Conservation (phyloP, 2,113 vertebrate genomes). For the Manacus vitellinus region DNA sequence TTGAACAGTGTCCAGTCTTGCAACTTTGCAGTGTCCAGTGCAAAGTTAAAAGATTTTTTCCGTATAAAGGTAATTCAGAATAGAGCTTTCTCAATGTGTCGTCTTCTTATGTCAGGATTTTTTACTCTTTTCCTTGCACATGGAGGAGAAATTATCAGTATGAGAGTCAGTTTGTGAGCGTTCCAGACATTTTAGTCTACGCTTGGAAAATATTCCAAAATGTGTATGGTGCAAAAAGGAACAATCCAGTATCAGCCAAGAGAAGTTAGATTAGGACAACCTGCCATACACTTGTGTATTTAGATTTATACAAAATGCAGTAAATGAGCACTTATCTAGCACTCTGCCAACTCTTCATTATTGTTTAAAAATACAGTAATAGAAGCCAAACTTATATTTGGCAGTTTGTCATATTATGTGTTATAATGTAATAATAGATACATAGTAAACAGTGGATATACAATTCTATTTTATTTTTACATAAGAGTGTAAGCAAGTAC, state of each 20-base stretch:
- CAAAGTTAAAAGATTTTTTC: not conserved
- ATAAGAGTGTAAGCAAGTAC: not conserved
- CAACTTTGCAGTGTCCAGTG: not conserved
- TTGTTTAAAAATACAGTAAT: slow-evolving; percentile 28
- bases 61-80: not conserved
- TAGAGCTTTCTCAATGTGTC: not conserved
- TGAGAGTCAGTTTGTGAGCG: not conserved
- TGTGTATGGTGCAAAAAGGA: not conserved
- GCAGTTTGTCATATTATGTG: slow-evolving; percentile 26
- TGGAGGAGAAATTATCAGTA: not conserved
- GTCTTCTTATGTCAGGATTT: not conserved
- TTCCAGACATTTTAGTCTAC: not conserved
- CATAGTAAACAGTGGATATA: slow-evolving; percentile 50
- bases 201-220: not conserved
- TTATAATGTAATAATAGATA: slow-evolving; percentile 48
- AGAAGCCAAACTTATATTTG: slow-evolving; percentile 15
- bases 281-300: slow-evolving; percentile 9
- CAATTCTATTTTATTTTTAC: slow-evolving; percentile 57
- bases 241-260: not conserved
- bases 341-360: slow-evolving; percentile 27
- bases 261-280: not conserved
- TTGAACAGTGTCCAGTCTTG: not conserved
- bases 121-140: not conserved
- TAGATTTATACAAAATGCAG: slow-evolving; percentile 7
- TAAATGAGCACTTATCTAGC: slow-evolving; percentile 13